Percentiles rank a stretch among this genome's conserved stretches.
phyloP scores from a whole-genome alignment of 1,140 invertebrate species.

The Calliopsis andreniformis region DNA sequence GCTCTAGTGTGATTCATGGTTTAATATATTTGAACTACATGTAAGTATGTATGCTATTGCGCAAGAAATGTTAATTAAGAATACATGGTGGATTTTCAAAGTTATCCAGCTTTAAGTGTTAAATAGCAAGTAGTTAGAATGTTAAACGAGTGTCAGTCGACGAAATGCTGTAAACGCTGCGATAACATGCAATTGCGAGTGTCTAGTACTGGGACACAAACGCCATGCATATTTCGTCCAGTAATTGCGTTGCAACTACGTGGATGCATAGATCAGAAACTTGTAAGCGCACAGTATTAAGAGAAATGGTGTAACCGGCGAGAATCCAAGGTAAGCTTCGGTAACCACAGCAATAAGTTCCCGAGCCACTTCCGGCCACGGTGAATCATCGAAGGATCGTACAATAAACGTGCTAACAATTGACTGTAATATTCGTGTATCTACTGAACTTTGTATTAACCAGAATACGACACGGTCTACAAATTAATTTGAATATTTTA shows the following conservation, averaged over 20 bases:
- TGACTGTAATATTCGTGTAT: background rate
- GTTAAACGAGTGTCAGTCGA: background rate
- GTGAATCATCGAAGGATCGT: slow-evolving; percentile 20
- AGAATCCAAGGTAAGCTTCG: slow-evolving; percentile 5
- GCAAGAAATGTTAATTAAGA: too few species aligned
- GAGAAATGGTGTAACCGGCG: slow-evolving; percentile 2
- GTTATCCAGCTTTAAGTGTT: too few species aligned
- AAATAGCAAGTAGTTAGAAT: background rate
- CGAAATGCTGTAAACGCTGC: background rate
- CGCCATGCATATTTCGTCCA: background rate
- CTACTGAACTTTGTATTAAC: background rate
- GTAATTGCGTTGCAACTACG: background rate
- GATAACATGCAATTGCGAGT: background rate
- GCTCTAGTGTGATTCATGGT: too few species aligned
- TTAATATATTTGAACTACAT: too few species aligned
- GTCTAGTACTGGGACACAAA: background rate
- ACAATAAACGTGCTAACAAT: slow-evolving; percentile 8
- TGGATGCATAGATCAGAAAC: slow-evolving; percentile 15
- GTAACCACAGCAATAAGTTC: slow-evolving; percentile 16
- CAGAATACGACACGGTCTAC: slow-evolving; percentile 7
- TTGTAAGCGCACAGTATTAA: background rate
- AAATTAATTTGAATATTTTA: slow-evolving; percentile 12
- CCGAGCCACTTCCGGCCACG: background rate
- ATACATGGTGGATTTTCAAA: too few species aligned
- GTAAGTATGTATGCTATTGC: too few species aligned